Conservation (phyloP, 1,140 invertebrate species). For the Megathymus violae region DNA sequence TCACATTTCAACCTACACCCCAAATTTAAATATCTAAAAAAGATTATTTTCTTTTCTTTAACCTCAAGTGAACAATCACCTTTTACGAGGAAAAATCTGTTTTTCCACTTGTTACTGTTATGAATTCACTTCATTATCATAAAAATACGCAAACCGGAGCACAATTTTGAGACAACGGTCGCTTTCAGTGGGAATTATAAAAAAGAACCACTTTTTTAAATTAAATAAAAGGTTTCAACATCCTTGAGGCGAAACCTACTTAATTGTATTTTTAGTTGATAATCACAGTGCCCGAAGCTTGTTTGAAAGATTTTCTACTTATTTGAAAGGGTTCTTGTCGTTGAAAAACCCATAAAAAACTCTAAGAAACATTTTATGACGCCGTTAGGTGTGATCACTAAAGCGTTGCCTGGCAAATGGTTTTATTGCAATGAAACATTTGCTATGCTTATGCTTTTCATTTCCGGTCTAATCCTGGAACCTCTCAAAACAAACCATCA, state of each 20-base stretch:
- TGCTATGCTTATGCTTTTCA: too few relatives aligned
- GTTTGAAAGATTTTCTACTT: conserved; percentile 58
- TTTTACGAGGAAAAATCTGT: conserved; percentile 24
- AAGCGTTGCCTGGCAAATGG: conserved; percentile 29
- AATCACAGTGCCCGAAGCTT: conserved; percentile 43
- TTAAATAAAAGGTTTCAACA: conserved; percentile 61
- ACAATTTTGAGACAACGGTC: conserved; percentile 24
- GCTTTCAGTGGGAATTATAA: conserved; percentile 17
- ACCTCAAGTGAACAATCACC: too few relatives aligned
- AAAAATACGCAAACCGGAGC: conserved; percentile 37
- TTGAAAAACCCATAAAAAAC: conserved; percentile 32
- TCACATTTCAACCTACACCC: too few relatives aligned
- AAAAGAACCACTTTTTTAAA: conserved; percentile 48
- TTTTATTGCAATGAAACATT: background rate
- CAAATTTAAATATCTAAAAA: too few relatives aligned
- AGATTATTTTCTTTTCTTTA: too few relatives aligned
- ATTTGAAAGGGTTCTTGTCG: conserved; percentile 53
- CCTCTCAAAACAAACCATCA: too few relatives aligned
- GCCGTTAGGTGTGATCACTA: conserved; percentile 41
- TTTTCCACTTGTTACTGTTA: conserved; percentile 27
- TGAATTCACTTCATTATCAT: conserved; percentile 38
- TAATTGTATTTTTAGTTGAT: conserved; percentile 62
- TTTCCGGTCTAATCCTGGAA: too few relatives aligned
- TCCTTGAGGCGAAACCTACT: conserved; percentile 47
- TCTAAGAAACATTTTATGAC: conserved; percentile 29